A percentile compares a stretch with the other conserved stretches of the same genome.
Conservation (phyloP, 1,140 invertebrate genomes). For the Lethrus apterus region DNA sequence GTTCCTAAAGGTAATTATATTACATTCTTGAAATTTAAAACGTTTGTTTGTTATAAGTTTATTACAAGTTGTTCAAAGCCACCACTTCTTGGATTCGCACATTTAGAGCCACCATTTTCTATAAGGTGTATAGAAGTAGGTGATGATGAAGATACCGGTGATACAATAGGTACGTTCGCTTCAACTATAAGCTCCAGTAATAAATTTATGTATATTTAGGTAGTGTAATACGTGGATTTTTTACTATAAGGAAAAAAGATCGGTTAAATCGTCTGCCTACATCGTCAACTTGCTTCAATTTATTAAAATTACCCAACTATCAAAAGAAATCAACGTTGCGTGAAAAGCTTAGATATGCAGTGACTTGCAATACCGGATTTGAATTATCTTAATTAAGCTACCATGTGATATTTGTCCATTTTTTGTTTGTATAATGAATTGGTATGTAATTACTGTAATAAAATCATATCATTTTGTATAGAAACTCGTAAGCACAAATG, state of each 20-base stretch:
- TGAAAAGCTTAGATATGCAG: conserved; percentile 95
- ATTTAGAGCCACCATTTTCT: conserved; percentile 97
- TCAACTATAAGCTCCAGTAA: not conserved
- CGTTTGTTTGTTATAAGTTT: conserved; percentile 63
- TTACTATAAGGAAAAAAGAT: conserved; percentile 93
- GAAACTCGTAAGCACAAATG: not conserved
- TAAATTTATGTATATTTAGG: conserved; percentile 44
- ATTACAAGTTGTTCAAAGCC: conserved; percentile 98
- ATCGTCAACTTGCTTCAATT: conserved; percentile 98
- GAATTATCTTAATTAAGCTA: conserved; percentile 75
- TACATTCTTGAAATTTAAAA: not conserved
- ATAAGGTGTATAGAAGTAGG: conserved; percentile 98
- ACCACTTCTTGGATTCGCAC: conserved; percentile 92
- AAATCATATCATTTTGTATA: conserved; percentile 11
- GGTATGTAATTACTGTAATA: too few species aligned
- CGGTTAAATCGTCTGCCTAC: conserved; percentile 93
- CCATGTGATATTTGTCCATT: conserved; percentile 1
- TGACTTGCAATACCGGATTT: conserved; percentile 96
- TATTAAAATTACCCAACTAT: conserved; percentile 98
- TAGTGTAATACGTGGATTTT: conserved; percentile 95
- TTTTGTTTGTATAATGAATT: not conserved
- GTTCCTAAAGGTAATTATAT: conserved; percentile 72
- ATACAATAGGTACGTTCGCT: conserved; percentile 69
- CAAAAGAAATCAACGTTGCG: conserved; percentile 90
- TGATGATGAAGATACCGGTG: conserved; percentile 96